phyloP scores from a whole-genome alignment of 2,797 vertebrate genomes.

The Huso huso region DNA sequence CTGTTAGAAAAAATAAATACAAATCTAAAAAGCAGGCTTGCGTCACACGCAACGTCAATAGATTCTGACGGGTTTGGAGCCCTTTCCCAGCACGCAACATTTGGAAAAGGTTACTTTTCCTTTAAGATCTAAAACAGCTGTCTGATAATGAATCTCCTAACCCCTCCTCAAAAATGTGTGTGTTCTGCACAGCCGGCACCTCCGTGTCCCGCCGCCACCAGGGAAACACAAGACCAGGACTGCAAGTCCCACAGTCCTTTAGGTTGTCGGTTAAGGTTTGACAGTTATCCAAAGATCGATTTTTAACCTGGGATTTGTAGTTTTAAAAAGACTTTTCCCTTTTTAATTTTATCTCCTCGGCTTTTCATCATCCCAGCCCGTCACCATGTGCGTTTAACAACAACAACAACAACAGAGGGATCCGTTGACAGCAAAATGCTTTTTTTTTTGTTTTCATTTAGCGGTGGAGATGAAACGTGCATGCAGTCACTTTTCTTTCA shows the following conservation, averaged over 20 bases:
- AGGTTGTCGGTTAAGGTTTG: constrained; percentile 3
- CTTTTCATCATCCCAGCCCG: too few relatives aligned
- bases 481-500: too few relatives aligned
- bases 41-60: too few relatives aligned
- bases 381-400: too few relatives aligned
- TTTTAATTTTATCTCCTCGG: too few relatives aligned
- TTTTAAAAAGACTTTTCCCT: constrained; percentile 11
- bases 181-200: constrained; percentile 12
- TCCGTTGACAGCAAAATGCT: too few relatives aligned
- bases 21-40: too few relatives aligned
- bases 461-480: too few relatives aligned
- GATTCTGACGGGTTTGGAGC: neutral
- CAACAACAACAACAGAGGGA: too few relatives aligned
- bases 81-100: neutral
- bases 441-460: too few relatives aligned
- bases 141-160: constrained; percentile 31
- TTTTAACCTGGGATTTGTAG: constrained; percentile 35
- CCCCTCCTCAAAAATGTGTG: constrained; percentile 39
- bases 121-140: constrained; percentile 45
- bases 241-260: constrained; percentile 46
- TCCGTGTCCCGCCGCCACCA: constrained; percentile 38
- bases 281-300: constrained; percentile 14
- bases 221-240: constrained; percentile 28
- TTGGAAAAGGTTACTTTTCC: constrained; percentile 34
- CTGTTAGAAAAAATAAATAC: too few relatives aligned